A percentile compares a stretch with the other conserved stretches of the same genome.
These are phyloP conservation scores for Ophonus ardosiacus DNA, from an alignment of 2,888 invertebrate genomes.

Conservation along the genomic window DNA sequence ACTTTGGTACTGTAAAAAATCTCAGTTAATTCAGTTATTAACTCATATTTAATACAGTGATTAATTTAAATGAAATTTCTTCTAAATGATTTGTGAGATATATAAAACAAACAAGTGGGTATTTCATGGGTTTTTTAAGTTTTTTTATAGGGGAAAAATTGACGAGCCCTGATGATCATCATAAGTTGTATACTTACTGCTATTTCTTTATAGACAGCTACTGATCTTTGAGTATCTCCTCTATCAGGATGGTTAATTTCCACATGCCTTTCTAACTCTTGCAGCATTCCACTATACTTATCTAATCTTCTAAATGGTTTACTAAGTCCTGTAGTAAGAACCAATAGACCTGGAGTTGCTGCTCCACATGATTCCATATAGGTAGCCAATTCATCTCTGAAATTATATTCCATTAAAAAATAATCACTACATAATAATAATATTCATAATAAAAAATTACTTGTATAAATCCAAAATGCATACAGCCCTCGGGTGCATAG, in stretches of 20 bases:
- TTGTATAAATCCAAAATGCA: conserved; percentile 95
- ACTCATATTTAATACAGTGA: no score
- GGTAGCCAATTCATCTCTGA: conserved; percentile 88
- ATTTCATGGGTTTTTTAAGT: no score
- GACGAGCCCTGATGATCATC: no score
- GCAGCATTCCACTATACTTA: conserved; percentile 95
- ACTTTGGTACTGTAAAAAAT: no score
- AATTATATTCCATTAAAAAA: conserved; percentile 62
- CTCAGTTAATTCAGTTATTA: no score
- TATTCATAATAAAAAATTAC: conserved; percentile 76
- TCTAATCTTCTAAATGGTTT: conserved; percentile 97
- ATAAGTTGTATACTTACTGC: conserved; percentile 82
- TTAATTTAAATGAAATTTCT: no score
- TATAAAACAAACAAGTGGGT: no score
- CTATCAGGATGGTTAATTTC: conserved; percentile 97
- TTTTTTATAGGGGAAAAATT: no score
- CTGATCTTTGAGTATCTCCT: conserved; percentile 97
- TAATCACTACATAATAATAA: not conserved
- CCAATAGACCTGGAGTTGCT: conserved; percentile 90
- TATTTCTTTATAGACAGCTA: conserved; percentile 96
- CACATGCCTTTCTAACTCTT: conserved; percentile 96
- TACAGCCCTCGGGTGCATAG: conserved; percentile 95
- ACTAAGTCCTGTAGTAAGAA: conserved; percentile 94
- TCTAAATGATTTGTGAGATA: no score
- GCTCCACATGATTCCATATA: conserved; percentile 94